A percentile compares a stretch with the other conserved stretches of the same genome.
phyloP scores from a whole-genome alignment of 1,140 invertebrate genomes.

The Apolygus lucorum region DNA sequence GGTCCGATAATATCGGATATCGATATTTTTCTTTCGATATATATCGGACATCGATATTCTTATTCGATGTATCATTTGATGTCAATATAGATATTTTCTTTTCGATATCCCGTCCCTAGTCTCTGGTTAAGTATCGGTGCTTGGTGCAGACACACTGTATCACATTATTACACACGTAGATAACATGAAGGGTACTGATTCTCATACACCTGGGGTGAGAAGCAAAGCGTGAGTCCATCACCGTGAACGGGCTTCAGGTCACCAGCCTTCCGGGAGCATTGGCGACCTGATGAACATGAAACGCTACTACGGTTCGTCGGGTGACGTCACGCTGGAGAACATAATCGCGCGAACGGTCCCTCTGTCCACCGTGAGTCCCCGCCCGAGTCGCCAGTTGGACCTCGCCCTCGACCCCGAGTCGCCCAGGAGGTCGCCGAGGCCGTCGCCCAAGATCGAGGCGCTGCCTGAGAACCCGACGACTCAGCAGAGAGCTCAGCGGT shows the following conservation, averaged over 20 bases:
- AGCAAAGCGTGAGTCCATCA: slow-evolving; percentile 19
- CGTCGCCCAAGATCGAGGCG: slow-evolving; percentile 33
- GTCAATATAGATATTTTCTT: too few relatives aligned
- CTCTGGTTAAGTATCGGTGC: too few relatives aligned
- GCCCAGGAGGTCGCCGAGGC: slow-evolving; percentile 30
- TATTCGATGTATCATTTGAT: too few relatives aligned
- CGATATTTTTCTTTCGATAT: too few relatives aligned
- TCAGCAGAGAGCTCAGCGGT: slow-evolving; percentile 53
- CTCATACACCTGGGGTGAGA: too few relatives aligned
- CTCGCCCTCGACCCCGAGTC: neutral
- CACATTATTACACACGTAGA: too few relatives aligned
- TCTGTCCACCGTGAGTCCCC: slow-evolving; percentile 55
- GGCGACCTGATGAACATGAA: slow-evolving; percentile 69
- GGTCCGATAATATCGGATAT: too few relatives aligned
- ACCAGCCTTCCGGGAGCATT: slow-evolving; percentile 47
- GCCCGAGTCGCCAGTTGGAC: slow-evolving; percentile 31
- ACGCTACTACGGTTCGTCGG: slow-evolving; percentile 48
- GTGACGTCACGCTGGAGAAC: slow-evolving; percentile 27
- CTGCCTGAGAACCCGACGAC: slow-evolving; percentile 38
- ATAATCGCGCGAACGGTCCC: slow-evolving; percentile 56
- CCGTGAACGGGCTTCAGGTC: slow-evolving; percentile 9
- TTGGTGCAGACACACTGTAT: too few relatives aligned
- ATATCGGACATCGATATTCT: too few relatives aligned
- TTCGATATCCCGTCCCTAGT: too few relatives aligned
- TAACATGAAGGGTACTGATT: too few relatives aligned